A percentile compares a stretch with the other conserved stretches of the same genome.
Evolutionary conservation across 2,888 invertebrate genomes (phyloP).

Genomic region (Tiliacea citrago): DNA sequence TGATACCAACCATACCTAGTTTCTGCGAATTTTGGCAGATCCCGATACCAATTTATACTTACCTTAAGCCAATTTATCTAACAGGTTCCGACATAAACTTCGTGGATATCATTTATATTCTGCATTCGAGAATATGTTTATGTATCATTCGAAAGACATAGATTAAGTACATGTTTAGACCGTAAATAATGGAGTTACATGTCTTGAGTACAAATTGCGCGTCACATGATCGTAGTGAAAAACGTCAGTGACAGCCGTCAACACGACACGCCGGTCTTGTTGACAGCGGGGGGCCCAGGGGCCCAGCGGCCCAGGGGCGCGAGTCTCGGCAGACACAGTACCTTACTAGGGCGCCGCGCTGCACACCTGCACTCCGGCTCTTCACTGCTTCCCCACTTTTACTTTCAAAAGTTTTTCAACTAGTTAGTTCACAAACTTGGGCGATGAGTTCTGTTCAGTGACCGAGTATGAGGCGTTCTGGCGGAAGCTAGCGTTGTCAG

Average conservation of each 20-base stretch:
- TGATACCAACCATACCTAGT: slow-evolving; percentile 9
- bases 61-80: slow-evolving; percentile 34
- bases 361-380: slow-evolving; percentile 80
- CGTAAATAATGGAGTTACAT: slow-evolving; percentile 41
- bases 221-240: slow-evolving; percentile 49
- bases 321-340: slow-evolving; percentile 78
- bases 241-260: slow-evolving; percentile 59
- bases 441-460: slow-evolving; percentile 66
- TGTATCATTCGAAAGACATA: slow-evolving; percentile 17
- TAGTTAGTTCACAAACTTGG: slow-evolving; percentile 80
- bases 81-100: slow-evolving; percentile 1
- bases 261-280: slow-evolving; percentile 58
- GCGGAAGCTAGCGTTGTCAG: slow-evolving; percentile 83
- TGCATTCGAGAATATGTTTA: slow-evolving; percentile 14
- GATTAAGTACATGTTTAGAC: slow-evolving; percentile 21
- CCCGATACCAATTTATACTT: slow-evolving; percentile 20
- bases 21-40: slow-evolving; percentile 22
- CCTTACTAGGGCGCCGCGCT: slow-evolving; percentile 84
- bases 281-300: slow-evolving; percentile 69
- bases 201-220: slow-evolving; percentile 37
- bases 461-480: slow-evolving; percentile 80
- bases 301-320: slow-evolving; percentile 68
- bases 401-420: slow-evolving; percentile 79
- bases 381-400: slow-evolving; percentile 81
- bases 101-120: not conserved